Evolutionary conservation across 2,888 invertebrate species (phyloP).

Genomic region (Choreutis nemorana): DNA sequence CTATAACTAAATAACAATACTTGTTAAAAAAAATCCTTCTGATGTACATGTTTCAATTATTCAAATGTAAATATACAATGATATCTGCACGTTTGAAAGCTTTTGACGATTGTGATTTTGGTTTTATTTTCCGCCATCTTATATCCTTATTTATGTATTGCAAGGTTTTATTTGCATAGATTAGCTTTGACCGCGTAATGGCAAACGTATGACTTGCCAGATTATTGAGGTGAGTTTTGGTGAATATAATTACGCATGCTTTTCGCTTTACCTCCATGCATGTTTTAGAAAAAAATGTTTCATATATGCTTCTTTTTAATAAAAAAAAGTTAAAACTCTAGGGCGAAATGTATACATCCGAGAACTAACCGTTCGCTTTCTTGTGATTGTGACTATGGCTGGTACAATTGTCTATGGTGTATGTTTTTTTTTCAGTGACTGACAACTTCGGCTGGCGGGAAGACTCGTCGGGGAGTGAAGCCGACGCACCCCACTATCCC

Average conservation of each 20-base stretch:
- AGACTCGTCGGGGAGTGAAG: constrained; percentile 54
- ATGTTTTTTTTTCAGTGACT: constrained; percentile 23
- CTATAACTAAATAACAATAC: constrained; percentile 7
- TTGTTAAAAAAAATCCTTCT: constrained; percentile 9
- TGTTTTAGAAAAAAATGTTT: constrained; percentile 23
- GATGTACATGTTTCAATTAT: constrained; percentile 14
- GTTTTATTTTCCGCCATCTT: constrained; percentile 48
- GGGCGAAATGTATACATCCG: too few relatives aligned
- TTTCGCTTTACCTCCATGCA: too few relatives aligned
- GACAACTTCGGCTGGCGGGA: constrained; percentile 55
- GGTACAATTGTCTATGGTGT: too few relatives aligned
- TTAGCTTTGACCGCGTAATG: too few relatives aligned
- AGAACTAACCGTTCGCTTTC: too few relatives aligned
- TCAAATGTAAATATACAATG: constrained; percentile 11
- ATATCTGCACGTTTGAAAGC: constrained; percentile 61
- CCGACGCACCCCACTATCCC: constrained; percentile 56
- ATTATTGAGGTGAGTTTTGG: too few relatives aligned
- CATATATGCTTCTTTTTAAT: constrained; percentile 58
- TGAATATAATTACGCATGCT: too few relatives aligned
- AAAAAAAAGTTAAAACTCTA: too few relatives aligned
- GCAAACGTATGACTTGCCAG: too few relatives aligned
- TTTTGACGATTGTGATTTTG: constrained; percentile 65
- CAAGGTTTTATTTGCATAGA: constrained; percentile 28
- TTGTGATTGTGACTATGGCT: too few relatives aligned
- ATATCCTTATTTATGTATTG: constrained; percentile 28